Evolutionary conservation across 1,140 invertebrate species (phyloP).

Genomic region (Ridgeia piscesae): DNA sequence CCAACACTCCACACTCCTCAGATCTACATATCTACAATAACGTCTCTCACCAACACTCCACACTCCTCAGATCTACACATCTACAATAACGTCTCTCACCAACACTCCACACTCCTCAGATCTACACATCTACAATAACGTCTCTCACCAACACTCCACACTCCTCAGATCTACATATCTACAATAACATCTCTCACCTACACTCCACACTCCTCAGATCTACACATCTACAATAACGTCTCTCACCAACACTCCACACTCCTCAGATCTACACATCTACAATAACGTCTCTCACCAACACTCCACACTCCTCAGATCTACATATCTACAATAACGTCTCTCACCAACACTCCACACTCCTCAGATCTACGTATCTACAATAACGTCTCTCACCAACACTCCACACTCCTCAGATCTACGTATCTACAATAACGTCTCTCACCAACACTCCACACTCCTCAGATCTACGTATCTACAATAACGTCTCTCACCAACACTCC

Average conservation of each 20-base stretch:
- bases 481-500: background rate
- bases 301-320: too few relatives aligned
- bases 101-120: background rate
- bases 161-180: too few relatives aligned
- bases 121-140: conserved; percentile 59
- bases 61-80: too few relatives aligned
- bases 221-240: conserved; percentile 58
- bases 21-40: conserved; percentile 61
- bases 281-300: background rate
- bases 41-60: background rate
- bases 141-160: background rate
- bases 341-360: background rate
- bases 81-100: conserved; percentile 32
- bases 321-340: conserved; percentile 56
- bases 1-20: background rate
- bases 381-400: background rate
- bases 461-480: conserved; percentile 61
- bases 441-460: background rate
- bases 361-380: conserved; percentile 62
- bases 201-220: too few relatives aligned
- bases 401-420: too few relatives aligned
- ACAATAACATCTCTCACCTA: conserved; percentile 17
- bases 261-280: too few relatives aligned
- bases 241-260: background rate
- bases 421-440: conserved; percentile 49